Percentiles rank a stretch among this genome's conserved stretches.
Conservation (phyloP, 2,888 invertebrate species). For the Tetragonula carbonaria region DNA sequence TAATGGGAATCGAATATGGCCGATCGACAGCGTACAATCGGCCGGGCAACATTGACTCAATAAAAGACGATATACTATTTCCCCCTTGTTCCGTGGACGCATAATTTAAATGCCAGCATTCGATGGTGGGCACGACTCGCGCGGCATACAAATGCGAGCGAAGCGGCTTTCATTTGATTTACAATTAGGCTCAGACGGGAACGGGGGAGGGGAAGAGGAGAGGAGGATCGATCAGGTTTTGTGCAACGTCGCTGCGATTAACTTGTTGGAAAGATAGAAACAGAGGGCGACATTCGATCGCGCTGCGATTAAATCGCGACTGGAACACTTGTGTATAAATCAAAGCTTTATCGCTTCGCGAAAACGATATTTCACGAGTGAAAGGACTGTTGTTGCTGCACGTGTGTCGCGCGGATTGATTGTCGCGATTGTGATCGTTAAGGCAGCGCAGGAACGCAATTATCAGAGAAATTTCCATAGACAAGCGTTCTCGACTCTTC, state of each 20-base stretch:
- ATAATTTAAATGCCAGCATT: conserved; percentile 21
- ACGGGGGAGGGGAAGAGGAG: too few relatives aligned
- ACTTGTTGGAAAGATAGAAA: conserved; percentile 14
- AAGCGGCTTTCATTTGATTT: conserved; percentile 1
- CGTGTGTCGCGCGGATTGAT: conserved; percentile 1
- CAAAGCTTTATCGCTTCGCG: conserved; percentile 9
- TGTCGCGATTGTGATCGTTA: not conserved
- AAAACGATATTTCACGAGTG: conserved; percentile 24
- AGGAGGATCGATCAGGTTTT: not conserved
- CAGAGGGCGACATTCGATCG: conserved; percentile 4
- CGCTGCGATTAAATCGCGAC: not conserved
- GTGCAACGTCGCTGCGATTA: conserved; percentile 1
- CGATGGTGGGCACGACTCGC: not conserved
- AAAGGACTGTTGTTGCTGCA: not conserved
- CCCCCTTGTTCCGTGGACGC: not conserved
- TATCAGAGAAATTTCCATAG: not conserved
- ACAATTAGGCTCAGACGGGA: not conserved
- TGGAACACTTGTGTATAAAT: conserved; percentile 21
- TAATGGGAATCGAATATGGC: conserved; percentile 19
- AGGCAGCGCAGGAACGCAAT: not conserved
- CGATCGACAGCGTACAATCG: conserved; percentile 6
- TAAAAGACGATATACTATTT: conserved; percentile 26
- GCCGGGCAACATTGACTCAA: not conserved
- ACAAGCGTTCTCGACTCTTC: not conserved
- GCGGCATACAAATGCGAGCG: conserved; percentile 1